Percentiles rank a stretch among this genome's conserved stretches.
These are phyloP conservation scores for Platypus cylindrus DNA, from an alignment of 2,888 invertebrate species.

Conservation along the genomic window DNA sequence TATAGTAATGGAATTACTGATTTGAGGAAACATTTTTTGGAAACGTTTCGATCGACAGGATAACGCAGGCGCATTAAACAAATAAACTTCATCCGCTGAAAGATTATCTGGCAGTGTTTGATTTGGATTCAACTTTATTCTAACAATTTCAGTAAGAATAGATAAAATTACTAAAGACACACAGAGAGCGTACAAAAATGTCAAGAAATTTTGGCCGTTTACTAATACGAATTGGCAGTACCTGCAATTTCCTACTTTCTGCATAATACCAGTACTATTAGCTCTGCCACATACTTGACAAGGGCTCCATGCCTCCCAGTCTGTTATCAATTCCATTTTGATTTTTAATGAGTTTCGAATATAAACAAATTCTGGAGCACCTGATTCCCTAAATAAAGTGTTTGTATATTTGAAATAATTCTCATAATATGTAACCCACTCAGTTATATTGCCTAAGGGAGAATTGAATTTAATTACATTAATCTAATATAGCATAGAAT, in stretches of 20 bases:
- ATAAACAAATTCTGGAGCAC: conserved; percentile 32
- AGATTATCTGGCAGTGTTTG: conserved; percentile 5
- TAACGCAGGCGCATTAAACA: conserved; percentile 27
- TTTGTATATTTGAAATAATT: conserved; percentile 37
- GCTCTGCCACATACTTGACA: conserved; percentile 38
- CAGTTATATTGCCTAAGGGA: conserved; percentile 34
- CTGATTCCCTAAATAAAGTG: conserved; percentile 33
- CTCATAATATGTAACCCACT: conserved; percentile 40
- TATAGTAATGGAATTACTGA: conserved; percentile 36
- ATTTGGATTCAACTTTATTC: conserved; percentile 9
- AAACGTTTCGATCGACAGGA: conserved; percentile 38
- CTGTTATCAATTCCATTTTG: conserved; percentile 36
- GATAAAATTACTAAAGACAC: too few species aligned
- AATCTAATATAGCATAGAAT: too few species aligned
- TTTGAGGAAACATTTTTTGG: conserved; percentile 32
- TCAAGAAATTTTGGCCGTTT: too few species aligned
- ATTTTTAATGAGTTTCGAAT: conserved; percentile 34
- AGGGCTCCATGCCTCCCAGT: conserved; percentile 42
- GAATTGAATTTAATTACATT: too few species aligned
- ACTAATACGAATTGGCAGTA: too few species aligned
- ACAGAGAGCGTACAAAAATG: too few species aligned
- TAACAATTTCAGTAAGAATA: too few species aligned
- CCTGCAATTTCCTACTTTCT: conserved; percentile 38
- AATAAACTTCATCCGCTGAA: conserved; percentile 16
- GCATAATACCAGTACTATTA: conserved; percentile 27